Evolutionary conservation across 2,888 invertebrate species (phyloP).

Genomic region (Microdon myrmicae): DNA sequence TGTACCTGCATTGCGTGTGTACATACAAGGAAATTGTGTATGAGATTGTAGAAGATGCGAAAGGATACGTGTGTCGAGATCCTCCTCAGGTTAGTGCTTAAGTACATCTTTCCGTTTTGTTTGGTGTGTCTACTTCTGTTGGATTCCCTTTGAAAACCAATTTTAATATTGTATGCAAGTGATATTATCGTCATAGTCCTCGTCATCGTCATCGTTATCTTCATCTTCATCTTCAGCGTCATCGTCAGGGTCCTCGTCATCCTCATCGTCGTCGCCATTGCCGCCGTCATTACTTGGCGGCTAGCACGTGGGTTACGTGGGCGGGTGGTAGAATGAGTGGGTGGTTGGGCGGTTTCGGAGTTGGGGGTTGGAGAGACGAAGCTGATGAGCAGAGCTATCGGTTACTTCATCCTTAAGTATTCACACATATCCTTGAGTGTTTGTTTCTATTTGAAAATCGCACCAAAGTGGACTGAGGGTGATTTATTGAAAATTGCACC

Average conservation of each 20-base stretch:
- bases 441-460: conserved; percentile 10
- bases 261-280: too few species aligned
- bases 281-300: too few species aligned
- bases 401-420: conserved; percentile 2
- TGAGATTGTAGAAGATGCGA: conserved; percentile 13
- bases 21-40: too few species aligned
- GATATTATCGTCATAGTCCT: conserved; percentile 49
- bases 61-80: conserved; percentile 13
- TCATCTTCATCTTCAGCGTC: too few species aligned
- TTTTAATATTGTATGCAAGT: conserved; percentile 51
- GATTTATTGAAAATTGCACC: conserved; percentile 46
- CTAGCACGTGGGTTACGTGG: background rate
- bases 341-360: too few species aligned
- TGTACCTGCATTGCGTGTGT: too few species aligned
- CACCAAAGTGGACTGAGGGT: conserved; percentile 29
- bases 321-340: background rate
- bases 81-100: conserved; percentile 13
- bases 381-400: too few species aligned
- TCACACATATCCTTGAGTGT: background rate
- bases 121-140: conserved; percentile 8
- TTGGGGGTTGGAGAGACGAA: too few species aligned
- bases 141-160: conserved; percentile 51
- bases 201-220: conserved; percentile 33
- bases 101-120: conserved; percentile 31
- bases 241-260: too few species aligned